Evolutionary conservation across 2,113 vertebrate species (phyloP), one percentile per base, ranked within the genome.

Genomic region (Pimephales promelas): DNA sequence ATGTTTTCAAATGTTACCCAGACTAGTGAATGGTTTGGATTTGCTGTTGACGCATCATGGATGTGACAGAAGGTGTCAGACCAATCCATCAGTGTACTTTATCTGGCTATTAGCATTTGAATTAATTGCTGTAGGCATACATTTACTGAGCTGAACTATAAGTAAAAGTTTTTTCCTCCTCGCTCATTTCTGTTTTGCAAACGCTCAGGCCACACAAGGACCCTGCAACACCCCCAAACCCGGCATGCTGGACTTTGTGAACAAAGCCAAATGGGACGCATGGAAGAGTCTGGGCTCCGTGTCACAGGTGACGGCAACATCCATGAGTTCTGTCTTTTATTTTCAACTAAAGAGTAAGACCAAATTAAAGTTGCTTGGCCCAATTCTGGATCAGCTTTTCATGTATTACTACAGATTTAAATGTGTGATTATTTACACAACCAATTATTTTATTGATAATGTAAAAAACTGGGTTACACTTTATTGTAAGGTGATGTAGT

Each of bases 251-350:
- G 96, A 99, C 91, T 97, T 97, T 1, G 88, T 97, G 71, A 96
- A 95, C 88, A 98, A 97, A 85, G 96, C 92, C 40, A 99, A 99
- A 66, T 98, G 96, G 97, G 97, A 97, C 4, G 93, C 97, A 0
- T 97, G 97, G 98, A 96, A 91, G 49, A 94, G 95, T 81, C 94
- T 98, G 85, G 96, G 96, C 47, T 91, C 31, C 76, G 91, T 95
- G 49, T 87, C 96, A 57, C 95, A 96, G 96, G 97, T 97, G 87
- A 90, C 54, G 9, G 20, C 18, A 22, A 56, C 20, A 20, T 56
- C 8, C 20, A 20, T 56, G 54, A 47, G 26, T 47, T 47, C 45
- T 47, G 45, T 14, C 13, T 4, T 47, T 61, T 64, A 18, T 18
- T 16, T 64, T 64, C 31, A 28, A 34, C 61, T 31, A 18, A 8